A percentile compares a stretch with the other conserved stretches of the same genome.
Conservation (phyloP, 2,797 vertebrate species). For the Potorous gilbertii region DNA sequence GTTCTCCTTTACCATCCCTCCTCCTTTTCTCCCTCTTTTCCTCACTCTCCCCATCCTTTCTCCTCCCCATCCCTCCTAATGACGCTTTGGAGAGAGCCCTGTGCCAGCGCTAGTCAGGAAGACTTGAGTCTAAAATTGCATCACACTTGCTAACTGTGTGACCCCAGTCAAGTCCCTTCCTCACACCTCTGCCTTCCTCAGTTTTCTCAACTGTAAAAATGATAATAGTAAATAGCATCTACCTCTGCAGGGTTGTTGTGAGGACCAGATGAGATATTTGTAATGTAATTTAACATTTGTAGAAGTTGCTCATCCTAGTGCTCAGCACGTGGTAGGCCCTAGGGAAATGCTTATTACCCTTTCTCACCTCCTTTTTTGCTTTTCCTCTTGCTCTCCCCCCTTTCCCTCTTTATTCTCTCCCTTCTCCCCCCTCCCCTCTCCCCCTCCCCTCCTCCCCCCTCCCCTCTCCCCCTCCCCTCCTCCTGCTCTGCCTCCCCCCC, state of each 20-base stretch:
- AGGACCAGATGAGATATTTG: not conserved
- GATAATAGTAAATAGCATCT: not conserved
- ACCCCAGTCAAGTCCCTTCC: not conserved
- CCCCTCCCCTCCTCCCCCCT: too few relatives aligned
- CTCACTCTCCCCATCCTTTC: not conserved
- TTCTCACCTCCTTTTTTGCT: not conserved
- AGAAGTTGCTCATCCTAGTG: not conserved
- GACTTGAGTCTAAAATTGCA: not conserved
- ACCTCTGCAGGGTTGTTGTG: not conserved
- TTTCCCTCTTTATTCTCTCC: too few relatives aligned
- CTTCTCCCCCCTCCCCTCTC: too few relatives aligned
- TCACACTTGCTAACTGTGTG: not conserved
- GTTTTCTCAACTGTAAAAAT: not conserved
- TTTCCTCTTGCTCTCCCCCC: not conserved
- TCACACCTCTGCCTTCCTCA: not conserved
- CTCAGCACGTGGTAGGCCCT: not conserved
- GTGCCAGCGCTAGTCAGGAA: not conserved
- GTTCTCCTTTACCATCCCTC: not conserved
- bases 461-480: too few relatives aligned
- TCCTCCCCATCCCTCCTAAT: not conserved
- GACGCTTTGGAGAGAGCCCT: not conserved
- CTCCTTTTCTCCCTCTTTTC: not conserved
- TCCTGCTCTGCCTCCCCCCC: too few relatives aligned
- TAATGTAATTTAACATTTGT: not conserved
- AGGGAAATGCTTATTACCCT: not conserved